These are phyloP conservation scores for Cassiopea andromeda DNA, from an alignment of 30 jellyfish, hydroid and myxozoan species.

Conservation along the genomic window DNA sequence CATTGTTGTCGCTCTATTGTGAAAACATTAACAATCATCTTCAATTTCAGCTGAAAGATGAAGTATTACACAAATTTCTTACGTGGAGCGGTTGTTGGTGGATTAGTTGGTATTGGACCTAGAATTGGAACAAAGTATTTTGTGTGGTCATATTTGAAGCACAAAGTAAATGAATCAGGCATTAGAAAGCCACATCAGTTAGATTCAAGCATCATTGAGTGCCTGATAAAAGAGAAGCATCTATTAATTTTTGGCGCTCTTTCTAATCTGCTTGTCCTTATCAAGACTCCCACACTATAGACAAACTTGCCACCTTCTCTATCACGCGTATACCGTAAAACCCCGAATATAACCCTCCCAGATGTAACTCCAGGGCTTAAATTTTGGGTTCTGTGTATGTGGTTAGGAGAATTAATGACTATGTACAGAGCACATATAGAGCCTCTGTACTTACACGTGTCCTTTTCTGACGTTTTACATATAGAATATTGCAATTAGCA, in stretches of 20 bases:
- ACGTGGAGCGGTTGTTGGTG: conserved; percentile 6
- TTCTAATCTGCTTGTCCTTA: not conserved
- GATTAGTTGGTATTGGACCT: not conserved
- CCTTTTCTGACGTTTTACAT: no score
- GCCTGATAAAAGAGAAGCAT: not conserved
- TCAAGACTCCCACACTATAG: not conserved
- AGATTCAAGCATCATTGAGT: not conserved
- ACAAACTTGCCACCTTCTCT: not conserved
- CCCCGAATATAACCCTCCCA: no score
- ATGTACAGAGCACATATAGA: no score
- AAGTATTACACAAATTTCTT: not conserved
- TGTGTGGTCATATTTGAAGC: not conserved
- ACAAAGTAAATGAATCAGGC: not conserved
- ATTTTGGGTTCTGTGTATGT: no score
- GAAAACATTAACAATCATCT: not conserved
- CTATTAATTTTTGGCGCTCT: not conserved
- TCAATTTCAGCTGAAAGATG: not conserved
- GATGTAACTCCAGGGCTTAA: no score
- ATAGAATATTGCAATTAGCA: no score
- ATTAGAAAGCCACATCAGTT: no score
- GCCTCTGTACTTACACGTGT: no score
- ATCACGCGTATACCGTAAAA: no score
- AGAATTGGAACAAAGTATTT: not conserved
- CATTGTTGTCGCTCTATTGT: not conserved
- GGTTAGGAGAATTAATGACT: no score